Percentiles rank a stretch among this genome's conserved stretches.
Conservation (phyloP, 2,888 invertebrate genomes). For the Venusia cambrica region DNA sequence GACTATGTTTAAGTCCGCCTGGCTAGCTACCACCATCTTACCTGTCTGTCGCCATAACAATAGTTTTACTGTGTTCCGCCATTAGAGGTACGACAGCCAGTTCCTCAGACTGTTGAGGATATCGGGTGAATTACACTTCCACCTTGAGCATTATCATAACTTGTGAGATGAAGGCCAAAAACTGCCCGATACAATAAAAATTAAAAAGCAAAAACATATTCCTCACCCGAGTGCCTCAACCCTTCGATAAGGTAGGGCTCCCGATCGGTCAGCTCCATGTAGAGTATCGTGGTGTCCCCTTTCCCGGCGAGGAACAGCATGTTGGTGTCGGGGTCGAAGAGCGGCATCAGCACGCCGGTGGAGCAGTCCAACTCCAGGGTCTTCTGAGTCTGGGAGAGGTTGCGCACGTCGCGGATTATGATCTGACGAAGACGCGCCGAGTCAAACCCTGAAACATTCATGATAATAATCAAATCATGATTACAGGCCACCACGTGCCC, state of each 20-base stretch:
- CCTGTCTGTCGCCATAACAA: too few relatives aligned
- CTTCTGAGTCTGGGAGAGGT: conserved; percentile 88
- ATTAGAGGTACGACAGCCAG: too few relatives aligned
- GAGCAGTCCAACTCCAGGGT: conserved; percentile 91
- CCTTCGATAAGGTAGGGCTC: conserved; percentile 96
- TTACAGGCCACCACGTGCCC: too few relatives aligned
- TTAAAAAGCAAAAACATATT: too few relatives aligned
- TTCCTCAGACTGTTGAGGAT: too few relatives aligned
- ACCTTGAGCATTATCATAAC: too few relatives aligned
- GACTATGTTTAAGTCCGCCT: too few relatives aligned
- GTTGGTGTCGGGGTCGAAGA: conserved; percentile 95
- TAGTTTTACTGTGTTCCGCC: too few relatives aligned
- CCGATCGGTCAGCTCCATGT: conserved; percentile 93
- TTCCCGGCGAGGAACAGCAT: conserved; percentile 98
- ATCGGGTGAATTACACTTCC: too few relatives aligned
- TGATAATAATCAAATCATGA: not conserved
- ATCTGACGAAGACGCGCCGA: conserved; percentile 92
- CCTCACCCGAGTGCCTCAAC: conserved; percentile 86
- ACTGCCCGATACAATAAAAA: too few relatives aligned
- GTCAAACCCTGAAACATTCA: conserved; percentile 83
- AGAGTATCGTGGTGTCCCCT: conserved; percentile 95
- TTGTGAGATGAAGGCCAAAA: too few relatives aligned
- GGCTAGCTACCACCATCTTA: too few relatives aligned
- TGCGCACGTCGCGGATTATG: conserved; percentile 92
- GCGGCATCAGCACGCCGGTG: conserved; percentile 94